A percentile compares a stretch with the other conserved stretches of the same genome.
Evolutionary conservation across 1,140 invertebrate species (phyloP).

Genomic region (Panonychus citri): DNA sequence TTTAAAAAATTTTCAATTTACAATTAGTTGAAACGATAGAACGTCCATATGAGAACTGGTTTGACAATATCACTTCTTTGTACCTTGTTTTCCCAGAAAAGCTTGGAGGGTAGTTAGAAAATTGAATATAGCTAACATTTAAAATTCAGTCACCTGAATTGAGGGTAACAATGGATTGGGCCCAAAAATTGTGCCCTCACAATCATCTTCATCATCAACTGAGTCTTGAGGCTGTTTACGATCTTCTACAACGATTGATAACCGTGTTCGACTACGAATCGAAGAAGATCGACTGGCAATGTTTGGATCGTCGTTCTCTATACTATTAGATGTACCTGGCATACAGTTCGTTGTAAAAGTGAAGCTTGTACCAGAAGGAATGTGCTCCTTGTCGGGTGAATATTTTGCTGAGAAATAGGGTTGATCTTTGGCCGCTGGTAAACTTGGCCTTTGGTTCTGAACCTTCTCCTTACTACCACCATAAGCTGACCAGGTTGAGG

Average conservation of each 20-base stretch:
- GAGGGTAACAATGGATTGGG: neutral
- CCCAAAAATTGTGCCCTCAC: neutral
- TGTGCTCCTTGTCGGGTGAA: neutral
- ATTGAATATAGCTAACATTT: too few relatives aligned
- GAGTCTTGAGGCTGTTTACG: constrained; percentile 4
- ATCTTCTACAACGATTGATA: constrained; percentile 9
- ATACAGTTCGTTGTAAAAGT: neutral
- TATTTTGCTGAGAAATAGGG: neutral
- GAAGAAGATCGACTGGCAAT: neutral
- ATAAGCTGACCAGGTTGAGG: constrained; percentile 18
- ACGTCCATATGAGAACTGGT: too few relatives aligned
- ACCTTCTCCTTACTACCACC: constrained; percentile 17
- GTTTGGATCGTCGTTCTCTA: neutral
- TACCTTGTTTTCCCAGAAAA: too few relatives aligned
- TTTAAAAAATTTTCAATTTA: too few relatives aligned
- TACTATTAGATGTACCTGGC: neutral
- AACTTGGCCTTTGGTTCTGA: constrained; percentile 17
- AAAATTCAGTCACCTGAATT: constrained; percentile 4
- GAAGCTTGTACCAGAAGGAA: neutral
- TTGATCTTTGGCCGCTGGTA: constrained; percentile 5
- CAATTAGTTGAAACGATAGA: too few relatives aligned
- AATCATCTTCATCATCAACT: constrained; percentile 1
- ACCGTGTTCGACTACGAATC: constrained; percentile 1
- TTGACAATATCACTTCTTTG: too few relatives aligned
- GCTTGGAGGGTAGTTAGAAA: too few relatives aligned